These are phyloP conservation scores for Philopotamus ludificatus DNA, from an alignment of 1,140 invertebrate genomes.

Conservation along the genomic window DNA sequence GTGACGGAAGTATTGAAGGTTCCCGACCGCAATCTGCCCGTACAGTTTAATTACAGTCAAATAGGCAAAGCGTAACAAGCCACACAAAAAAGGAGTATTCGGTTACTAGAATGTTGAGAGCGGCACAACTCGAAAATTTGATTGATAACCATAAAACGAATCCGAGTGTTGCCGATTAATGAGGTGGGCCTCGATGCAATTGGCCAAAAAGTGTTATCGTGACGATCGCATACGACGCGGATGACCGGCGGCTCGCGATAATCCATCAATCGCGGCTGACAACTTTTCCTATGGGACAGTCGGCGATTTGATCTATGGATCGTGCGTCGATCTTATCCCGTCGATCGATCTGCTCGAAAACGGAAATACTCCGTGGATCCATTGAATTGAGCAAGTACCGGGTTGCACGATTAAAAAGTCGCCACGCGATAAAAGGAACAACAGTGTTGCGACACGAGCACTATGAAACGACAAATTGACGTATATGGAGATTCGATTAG, in stretches of 20 bases:
- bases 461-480: no score
- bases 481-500: no score
- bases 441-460: no score
- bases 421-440: no score
- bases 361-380: not conserved
- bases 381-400: no score
- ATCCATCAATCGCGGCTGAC: not conserved
- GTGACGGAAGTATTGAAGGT: constrained; percentile 37
- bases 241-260: no score
- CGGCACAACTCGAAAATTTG: constrained; percentile 34
- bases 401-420: no score
- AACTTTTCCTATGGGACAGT: not conserved
- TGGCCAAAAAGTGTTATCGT: no score
- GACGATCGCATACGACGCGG: no score
- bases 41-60: constrained; percentile 41
- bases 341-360: not conserved
- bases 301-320: not conserved
- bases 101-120: constrained; percentile 33
- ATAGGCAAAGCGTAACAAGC: constrained; percentile 41
- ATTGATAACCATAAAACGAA: constrained; percentile 41
- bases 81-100: constrained; percentile 36
- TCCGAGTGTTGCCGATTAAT: no score
- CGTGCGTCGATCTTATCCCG: not conserved
- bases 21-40: constrained; percentile 37
- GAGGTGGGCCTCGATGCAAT: no score